Evolutionary conservation across 2,888 invertebrate species (phyloP), one percentile per base, ranked within the genome.

Genomic region (Limenitis camilla): DNA sequence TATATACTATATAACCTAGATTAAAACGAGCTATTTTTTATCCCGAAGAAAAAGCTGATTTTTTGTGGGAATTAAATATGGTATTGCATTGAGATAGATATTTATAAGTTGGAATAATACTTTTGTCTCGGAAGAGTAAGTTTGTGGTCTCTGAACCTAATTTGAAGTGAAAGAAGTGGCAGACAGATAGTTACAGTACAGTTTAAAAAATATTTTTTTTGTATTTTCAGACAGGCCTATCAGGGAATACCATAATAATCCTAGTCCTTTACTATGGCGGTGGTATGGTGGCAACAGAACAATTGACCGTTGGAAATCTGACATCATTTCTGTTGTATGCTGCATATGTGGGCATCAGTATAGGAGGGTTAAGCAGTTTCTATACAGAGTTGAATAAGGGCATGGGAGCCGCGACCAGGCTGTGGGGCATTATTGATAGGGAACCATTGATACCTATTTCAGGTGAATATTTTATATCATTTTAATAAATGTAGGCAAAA

Each of bases 301-400:
- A 92, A 19, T 81, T 96, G 53, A 92, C 93, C 0, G 93, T 97
- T 9, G 98, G 98, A 5, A 93, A 94, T 59, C 88, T 99, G 11
- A 97, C 98, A 0, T 94, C 98, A 0, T 99, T 99, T 79, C 89
- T 99, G 8, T 79, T 99, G 9, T 99, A 99, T 71, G 97, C 98
- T 0, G 96, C 94, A 0, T 98, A 97, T 68, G 95, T 97, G 10
- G 97, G 96, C 8, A 91, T 97, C 31, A 96, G 97, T 36, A 91
- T 98, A 36, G 93, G 94, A 42, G 96, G 97, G 8, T 74, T 98
- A n/a, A 94, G 95, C 42, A 94, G 92, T 62, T 98, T 98, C 78
- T 99, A 98, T 74, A 93, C 96, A 0, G 98, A 98, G 71, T 75
- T 98, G 58, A 98, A 97, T 83, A 95, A 94, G 72, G 97, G 97